Evolutionary conservation across 1,140 invertebrate genomes (phyloP).

Genomic region (Drosophila fuyamai): DNA sequence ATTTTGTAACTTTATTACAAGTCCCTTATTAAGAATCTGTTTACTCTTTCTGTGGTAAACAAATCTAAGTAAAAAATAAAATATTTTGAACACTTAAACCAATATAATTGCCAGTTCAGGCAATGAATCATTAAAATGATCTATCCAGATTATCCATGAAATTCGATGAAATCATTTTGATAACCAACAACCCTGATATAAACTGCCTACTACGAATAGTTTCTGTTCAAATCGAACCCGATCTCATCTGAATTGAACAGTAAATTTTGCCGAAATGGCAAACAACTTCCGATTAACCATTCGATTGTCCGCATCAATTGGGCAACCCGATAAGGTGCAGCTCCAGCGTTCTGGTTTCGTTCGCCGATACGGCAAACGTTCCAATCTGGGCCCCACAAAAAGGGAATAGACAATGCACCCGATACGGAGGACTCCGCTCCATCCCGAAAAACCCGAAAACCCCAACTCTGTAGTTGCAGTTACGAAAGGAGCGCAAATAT

Average conservation of each 20-base stretch:
- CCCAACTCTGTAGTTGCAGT: conserved; percentile 41
- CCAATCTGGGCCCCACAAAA: conserved; percentile 54
- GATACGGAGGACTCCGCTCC: conserved; percentile 1
- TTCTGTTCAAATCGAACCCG: not conserved
- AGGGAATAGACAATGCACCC: conserved; percentile 54
- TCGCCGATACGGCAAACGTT: conserved; percentile 28
- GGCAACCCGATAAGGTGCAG: conserved; percentile 33
- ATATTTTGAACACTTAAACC: too few relatives aligned
- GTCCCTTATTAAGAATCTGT: too few relatives aligned
- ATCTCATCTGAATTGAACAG: conserved; percentile 6
- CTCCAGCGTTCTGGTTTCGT: conserved; percentile 24
- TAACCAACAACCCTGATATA: too few relatives aligned
- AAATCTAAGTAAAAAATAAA: too few relatives aligned
- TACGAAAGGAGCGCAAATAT: conserved; percentile 64
- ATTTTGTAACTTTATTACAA: too few relatives aligned
- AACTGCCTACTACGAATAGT: not conserved
- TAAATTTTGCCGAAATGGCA: conserved; percentile 30
- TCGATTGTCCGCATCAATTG: conserved; percentile 46
- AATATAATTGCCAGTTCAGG: too few relatives aligned
- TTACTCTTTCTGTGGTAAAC: too few relatives aligned
- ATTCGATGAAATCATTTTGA: too few relatives aligned
- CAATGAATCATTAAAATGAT: too few relatives aligned
- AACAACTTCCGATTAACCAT: conserved; percentile 46
- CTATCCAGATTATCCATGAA: too few relatives aligned
- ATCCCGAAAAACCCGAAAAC: conserved; percentile 26